phyloP scores from a whole-genome alignment of 2,113 vertebrate genomes.

The Arothron firmamentum region DNA sequence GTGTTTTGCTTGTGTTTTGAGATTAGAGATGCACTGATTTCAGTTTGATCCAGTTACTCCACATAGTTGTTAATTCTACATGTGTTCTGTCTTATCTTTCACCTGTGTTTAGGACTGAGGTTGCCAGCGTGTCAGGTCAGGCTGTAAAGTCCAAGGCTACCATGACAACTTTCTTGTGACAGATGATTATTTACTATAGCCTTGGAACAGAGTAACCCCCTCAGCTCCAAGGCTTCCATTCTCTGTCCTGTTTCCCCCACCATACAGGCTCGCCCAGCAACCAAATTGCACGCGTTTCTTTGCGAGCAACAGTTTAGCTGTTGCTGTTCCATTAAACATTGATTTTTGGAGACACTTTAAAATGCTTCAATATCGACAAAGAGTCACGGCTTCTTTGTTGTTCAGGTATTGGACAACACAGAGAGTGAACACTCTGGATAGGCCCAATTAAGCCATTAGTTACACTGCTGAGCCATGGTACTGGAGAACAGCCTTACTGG shows the following conservation, averaged over 20 bases:
- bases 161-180: conserved; percentile 3
- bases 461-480: conserved; percentile 6
- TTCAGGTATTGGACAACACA: conserved; percentile 15
- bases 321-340: too few species aligned
- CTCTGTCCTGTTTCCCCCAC: background rate
- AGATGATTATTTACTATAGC: conserved; percentile 19
- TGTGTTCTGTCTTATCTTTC: conserved; percentile 17
- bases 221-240: conserved; percentile 12
- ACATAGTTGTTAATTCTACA: background rate
- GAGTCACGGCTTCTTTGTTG: background rate
- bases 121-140: conserved; percentile 6
- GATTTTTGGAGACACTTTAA: too few species aligned
- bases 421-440: conserved; percentile 26
- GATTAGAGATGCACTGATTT: background rate
- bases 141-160: conserved; percentile 4
- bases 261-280: conserved; percentile 19
- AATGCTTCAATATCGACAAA: too few species aligned
- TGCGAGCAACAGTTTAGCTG: background rate
- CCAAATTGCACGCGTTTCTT: background rate
- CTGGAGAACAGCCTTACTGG: background rate
- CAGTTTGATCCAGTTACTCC: background rate
- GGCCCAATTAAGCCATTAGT: conserved; percentile 13
- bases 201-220: conserved; percentile 19
- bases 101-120: background rate
- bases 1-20: conserved; percentile 1